Base-by-base conservation (phyloP, 1,140 invertebrate species). In the Drosophila busckii region DNA sequence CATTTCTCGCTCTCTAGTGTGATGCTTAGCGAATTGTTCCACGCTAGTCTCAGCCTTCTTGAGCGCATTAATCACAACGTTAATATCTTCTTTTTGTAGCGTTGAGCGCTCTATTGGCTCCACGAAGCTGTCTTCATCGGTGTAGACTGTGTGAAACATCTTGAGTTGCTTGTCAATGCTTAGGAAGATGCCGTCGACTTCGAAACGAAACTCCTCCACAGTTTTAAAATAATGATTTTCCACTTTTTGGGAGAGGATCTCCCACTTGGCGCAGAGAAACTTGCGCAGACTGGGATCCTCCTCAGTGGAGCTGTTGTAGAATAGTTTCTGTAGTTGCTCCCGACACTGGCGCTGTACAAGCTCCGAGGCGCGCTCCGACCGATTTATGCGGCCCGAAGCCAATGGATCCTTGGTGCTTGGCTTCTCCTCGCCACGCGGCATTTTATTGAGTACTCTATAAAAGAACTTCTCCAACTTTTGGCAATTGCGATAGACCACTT, bases 391-490 rank as follows among this genome's bases (percentile, higher is more conserved):
- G 3, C 22, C 44, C 7, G 26, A 10, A 1, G 45, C 8, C 1
- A 10, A 19, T 0, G 70, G 70, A 34, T 76, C 70, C 29, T 76
- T 76, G 4, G 50, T 61, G 38, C 70, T 76, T 1, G 48, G 46
- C 22, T 53, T 9, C 3, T 76, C 50, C 20, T 16, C 19, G 0
- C 73, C 71, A 9, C 17, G 8, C 0, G 67, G 71, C 9, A 78
- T 41, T 2, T 15, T 26, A 4, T 37, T 37, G 6, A 78, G 13
- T 12, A 32, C 37, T 4, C 50, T 29, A 1, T 16, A 2, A 6
- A 68, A 78, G 15, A 71, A 78, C 25, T 55, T 80, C 29, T 78
- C 67, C 23, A 78, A 25, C 23, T 53, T 70, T 12, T 52, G 48
- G 5, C 71, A 69, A 19, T 68, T 78, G 2, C 56, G 48, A 8